Evolutionary conservation across 2,113 vertebrate species (phyloP).

Genomic region (Nycticryphes semicollaris): DNA sequence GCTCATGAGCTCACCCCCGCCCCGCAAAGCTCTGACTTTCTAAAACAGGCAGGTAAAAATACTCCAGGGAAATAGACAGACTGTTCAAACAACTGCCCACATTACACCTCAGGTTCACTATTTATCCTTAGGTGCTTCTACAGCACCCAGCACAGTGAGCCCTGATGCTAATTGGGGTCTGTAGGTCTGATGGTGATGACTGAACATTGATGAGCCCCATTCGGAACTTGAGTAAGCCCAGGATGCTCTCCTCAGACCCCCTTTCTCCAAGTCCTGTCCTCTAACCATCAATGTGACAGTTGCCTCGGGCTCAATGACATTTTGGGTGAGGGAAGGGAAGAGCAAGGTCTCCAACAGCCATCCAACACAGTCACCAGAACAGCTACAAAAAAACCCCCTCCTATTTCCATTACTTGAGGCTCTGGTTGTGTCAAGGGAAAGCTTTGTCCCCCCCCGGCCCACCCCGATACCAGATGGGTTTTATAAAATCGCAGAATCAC

Average conservation of each 20-base stretch:
- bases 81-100: no score
- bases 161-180: neutral
- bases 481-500: neutral
- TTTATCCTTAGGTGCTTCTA: neutral
- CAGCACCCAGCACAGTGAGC: accelerated
- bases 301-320: neutral
- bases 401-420: neutral
- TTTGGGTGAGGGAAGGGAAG: neutral
- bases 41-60: neutral
- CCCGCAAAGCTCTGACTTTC: neutral
- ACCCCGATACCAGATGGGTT: accelerated
- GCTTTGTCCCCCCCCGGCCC: neutral
- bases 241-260: neutral
- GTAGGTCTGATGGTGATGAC: accelerated
- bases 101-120: neutral
- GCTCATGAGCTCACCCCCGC: neutral
- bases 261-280: neutral
- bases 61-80: neutral
- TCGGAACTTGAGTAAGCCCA: neutral
- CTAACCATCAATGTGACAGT: neutral
- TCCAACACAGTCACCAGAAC: neutral
- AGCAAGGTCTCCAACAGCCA: neutral
- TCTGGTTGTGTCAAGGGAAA: accelerated
- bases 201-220: accelerated
- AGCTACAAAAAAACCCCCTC: neutral